phyloP scores from a whole-genome alignment of 2,113 vertebrate species.

The Urocitellus parryii region DNA sequence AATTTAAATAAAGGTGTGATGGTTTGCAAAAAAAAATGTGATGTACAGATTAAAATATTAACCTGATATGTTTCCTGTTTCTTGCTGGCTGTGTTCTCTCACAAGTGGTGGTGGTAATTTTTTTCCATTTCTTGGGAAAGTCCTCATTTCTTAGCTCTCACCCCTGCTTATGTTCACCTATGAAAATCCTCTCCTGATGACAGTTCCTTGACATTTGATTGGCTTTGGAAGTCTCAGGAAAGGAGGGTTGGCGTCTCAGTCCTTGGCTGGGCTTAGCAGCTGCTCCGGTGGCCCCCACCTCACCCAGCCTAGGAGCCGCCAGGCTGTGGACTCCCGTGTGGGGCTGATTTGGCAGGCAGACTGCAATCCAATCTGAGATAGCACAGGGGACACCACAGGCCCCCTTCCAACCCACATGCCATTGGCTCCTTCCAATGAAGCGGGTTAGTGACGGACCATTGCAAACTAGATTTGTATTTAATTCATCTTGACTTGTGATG shows the following conservation, averaged over 20 bases:
- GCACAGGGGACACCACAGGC: neutral
- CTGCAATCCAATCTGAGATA: conserved; percentile 40
- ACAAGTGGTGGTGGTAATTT: neutral
- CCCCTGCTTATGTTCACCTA: neutral
- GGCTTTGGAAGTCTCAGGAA: neutral
- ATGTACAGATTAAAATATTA: conserved; percentile 95
- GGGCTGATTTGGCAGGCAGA: conserved; percentile 33
- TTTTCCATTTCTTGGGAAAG: conserved; percentile 37
- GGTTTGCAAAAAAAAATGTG: conserved; percentile 84
- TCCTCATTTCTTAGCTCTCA: neutral
- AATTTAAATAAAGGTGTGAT: conserved; percentile 93
- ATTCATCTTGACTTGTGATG: conserved; percentile 64
- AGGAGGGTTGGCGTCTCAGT: neutral
- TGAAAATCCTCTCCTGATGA: neutral
- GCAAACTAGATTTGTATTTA: conserved; percentile 62
- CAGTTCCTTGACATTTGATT: neutral
- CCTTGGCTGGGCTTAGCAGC: neutral
- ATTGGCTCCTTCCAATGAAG: neutral
- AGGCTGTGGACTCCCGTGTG: neutral
- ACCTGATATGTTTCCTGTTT: conserved; percentile 80
- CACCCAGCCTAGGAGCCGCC: rapidly evolving
- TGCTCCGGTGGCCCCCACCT: neutral
- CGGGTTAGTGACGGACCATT: conserved; percentile 53
- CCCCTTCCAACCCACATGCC: conserved; percentile 42
- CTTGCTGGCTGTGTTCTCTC: neutral